Evolutionary conservation across 2,888 invertebrate species (phyloP).

Genomic region (Penaeus monodon): DNA sequence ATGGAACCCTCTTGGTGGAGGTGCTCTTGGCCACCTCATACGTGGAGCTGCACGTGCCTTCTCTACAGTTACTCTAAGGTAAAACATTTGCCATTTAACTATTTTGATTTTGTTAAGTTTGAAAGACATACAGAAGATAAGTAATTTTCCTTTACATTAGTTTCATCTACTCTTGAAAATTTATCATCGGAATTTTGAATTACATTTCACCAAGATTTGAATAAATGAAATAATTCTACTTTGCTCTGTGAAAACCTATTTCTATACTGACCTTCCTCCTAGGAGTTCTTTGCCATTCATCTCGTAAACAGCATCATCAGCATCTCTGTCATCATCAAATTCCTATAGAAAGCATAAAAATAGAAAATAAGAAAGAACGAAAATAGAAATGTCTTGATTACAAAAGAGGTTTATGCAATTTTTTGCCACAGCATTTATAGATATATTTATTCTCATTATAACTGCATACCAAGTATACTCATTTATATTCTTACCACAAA

Average conservation of each 20-base stretch:
- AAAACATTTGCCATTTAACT: too few relatives aligned
- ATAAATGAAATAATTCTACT: too few relatives aligned
- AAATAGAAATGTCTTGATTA: too few relatives aligned
- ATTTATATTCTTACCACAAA: constrained; percentile 76
- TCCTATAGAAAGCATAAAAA: constrained; percentile 73
- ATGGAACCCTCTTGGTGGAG: constrained; percentile 53
- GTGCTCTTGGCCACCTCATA: constrained; percentile 50
- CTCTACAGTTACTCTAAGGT: constrained; percentile 59
- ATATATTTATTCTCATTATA: neutral
- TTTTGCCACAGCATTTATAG: neutral
- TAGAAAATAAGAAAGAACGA: neutral
- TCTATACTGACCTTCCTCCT: constrained; percentile 75
- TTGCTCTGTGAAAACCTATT: too few relatives aligned
- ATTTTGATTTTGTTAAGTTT: too few relatives aligned
- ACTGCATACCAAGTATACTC: too few relatives aligned
- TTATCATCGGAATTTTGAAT: too few relatives aligned
- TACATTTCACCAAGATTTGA: too few relatives aligned
- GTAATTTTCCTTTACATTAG: too few relatives aligned
- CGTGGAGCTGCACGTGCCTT: constrained; percentile 55
- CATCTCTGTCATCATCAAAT: constrained; percentile 96
- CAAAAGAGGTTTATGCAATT: too few relatives aligned
- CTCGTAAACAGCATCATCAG: constrained; percentile 98
- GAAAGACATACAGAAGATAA: too few relatives aligned
- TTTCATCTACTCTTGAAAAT: too few relatives aligned
- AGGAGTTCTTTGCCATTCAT: constrained; percentile 95